Evolutionary conservation across 2,888 invertebrate genomes (phyloP).

Genomic region (Dryocosmus kuriphilus): DNA sequence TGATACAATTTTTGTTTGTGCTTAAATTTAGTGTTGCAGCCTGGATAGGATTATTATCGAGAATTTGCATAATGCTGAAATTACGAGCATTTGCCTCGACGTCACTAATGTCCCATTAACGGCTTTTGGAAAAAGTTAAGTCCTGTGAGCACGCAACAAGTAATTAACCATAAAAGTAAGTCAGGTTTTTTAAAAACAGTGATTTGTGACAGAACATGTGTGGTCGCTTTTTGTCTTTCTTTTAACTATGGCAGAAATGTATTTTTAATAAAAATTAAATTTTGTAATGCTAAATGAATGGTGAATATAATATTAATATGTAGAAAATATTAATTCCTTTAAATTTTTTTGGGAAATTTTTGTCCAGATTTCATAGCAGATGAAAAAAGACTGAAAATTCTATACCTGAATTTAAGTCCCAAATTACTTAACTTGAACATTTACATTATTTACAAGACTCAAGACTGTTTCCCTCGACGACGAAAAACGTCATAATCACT

Average conservation of each 20-base stretch:
- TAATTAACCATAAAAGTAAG: constrained; percentile 15
- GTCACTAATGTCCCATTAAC: neutral
- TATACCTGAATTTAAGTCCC: neutral
- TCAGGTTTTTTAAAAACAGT: neutral
- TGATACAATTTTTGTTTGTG: neutral
- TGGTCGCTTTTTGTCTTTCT: constrained; percentile 10
- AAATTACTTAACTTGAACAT: neutral
- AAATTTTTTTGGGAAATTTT: neutral
- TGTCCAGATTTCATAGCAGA: neutral
- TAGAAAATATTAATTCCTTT: neutral
- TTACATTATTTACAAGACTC: constrained; percentile 6
- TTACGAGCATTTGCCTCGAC: neutral
- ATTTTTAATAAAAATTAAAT: neutral
- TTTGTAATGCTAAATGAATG: too few species aligned
- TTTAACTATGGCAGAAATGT: neutral
- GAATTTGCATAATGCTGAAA: constrained; percentile 27
- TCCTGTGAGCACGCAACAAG: neutral
- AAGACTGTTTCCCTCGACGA: constrained; percentile 48
- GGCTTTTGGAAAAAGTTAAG: constrained; percentile 11
- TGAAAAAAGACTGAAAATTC: neutral
- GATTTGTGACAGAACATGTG: neutral
- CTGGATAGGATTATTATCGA: neutral
- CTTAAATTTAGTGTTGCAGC: neutral
- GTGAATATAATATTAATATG: neutral
- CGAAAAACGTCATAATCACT: constrained; percentile 66